Evolutionary conservation across 2,888 invertebrate genomes (phyloP).

Genomic region (Chaitophorus viminalis): DNA sequence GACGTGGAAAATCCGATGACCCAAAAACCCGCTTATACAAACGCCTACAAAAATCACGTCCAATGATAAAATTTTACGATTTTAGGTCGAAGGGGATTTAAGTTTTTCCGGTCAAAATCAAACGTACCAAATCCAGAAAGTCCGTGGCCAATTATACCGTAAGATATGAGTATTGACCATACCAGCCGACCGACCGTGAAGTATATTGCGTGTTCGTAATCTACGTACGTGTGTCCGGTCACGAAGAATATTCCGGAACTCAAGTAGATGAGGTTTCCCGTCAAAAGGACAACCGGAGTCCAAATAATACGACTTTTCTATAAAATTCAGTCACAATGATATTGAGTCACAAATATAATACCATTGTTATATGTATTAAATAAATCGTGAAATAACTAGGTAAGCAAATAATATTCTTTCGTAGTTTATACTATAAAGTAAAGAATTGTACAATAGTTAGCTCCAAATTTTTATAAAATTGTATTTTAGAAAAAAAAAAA

Average conservation of each 20-base stretch:
- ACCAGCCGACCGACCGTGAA: conserved; percentile 63
- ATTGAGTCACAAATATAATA: too few relatives aligned
- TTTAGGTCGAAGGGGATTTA: too few relatives aligned
- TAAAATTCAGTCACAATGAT: background rate
- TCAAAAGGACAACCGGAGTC: background rate
- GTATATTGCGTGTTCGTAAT: conserved; percentile 64
- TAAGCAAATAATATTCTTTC: too few relatives aligned
- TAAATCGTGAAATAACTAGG: too few relatives aligned
- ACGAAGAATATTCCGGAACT: conserved; percentile 22
- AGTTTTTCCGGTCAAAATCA: background rate
- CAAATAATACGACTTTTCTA: conserved; percentile 51
- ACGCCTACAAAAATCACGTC: conserved; percentile 7
- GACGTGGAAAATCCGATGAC: conserved; percentile 49
- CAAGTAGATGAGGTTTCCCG: conserved; percentile 40
- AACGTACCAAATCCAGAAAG: conserved; percentile 64
- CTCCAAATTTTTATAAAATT: too few relatives aligned
- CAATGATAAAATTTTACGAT: background rate
- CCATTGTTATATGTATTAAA: too few relatives aligned
- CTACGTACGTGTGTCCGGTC: conserved; percentile 63
- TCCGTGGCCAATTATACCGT: conserved; percentile 63
- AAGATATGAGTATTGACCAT: conserved; percentile 63
- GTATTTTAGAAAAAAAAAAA: too few relatives aligned
- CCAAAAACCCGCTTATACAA: conserved; percentile 49
- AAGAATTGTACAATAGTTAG: too few relatives aligned
- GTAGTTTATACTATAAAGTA: too few relatives aligned